Evolutionary conservation across 2,797 vertebrate genomes (phyloP), one percentile per base, ranked within the genome.

Genomic region (Lycodopsis pacificus): DNA sequence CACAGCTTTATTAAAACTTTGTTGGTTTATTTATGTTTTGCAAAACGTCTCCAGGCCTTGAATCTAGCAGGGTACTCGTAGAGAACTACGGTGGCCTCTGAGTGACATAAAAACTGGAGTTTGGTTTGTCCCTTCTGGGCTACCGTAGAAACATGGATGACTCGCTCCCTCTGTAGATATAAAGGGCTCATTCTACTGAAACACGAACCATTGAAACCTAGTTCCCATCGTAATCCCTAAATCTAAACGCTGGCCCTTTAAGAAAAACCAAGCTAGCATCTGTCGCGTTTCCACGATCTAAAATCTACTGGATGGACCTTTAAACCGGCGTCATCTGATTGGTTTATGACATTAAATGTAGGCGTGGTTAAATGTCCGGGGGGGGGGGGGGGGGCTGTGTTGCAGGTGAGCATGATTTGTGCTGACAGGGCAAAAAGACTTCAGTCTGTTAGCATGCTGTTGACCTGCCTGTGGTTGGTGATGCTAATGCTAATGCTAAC

Each of bases 371-470:
- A 17, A 15, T 42, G 48, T 17, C 0, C 4, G 44, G 44, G 5
- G 44, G 44, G 5, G 32, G 22, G 32, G 22, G 17, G 17, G 36
- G 71, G 30, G 36, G 53, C 32, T 32, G 5, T 34, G 32, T 34
- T 7, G 61, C 68, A 59, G 65, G 65, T 20, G 70, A 67, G 62
- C 73, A 14, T 57, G 49, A 38, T 1, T 81, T 77, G 81, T 87
- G 77, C 83, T 89, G 81, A 46, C 5, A 3, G 65, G 30, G 22
- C 3, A 49, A 53, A 54, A 25, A 62, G 15, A 66, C 40, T 11
- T 66, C 20, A 14, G 42, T 54, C 34, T 40, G 57, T 64, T 49
- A 20, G 36, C 22, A 4, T 44, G 20, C 38, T 14, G 58, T 40
- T 19, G 15, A 76, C 10, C 71, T 74, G 68, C 44, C 15, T 34